phyloP scores from a whole-genome alignment of 2,113 vertebrate species.

The Gorsachius goisagi region DNA sequence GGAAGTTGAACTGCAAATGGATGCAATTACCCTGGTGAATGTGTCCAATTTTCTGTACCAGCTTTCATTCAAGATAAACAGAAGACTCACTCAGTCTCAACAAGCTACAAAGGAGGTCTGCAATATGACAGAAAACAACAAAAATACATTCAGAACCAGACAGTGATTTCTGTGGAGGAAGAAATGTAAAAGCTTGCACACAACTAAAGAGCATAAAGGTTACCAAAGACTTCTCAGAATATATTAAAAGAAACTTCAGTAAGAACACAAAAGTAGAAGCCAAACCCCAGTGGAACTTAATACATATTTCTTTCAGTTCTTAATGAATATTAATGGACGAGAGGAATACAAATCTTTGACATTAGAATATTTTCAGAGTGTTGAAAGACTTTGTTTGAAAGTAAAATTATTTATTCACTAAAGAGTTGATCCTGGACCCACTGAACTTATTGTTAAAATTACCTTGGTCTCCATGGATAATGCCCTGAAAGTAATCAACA shows the following conservation, averaged over 20 bases:
- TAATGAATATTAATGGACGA: constrained; percentile 35
- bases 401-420: constrained; percentile 18
- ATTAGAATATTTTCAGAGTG: background rate
- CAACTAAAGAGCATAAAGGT: background rate
- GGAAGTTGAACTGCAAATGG: constrained; percentile 41
- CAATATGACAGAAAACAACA: background rate
- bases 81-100: constrained; percentile 21
- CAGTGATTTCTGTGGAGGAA: constrained; percentile 5
- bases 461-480: background rate
- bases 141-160: constrained; percentile 16
- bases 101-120: background rate
- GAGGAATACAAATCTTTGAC: background rate
- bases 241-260: constrained; percentile 7
- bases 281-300: background rate
- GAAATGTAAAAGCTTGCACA: background rate
- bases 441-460: background rate
- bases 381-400: constrained; percentile 9
- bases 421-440: background rate
- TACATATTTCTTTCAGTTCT: background rate
- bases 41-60: constrained; percentile 24
- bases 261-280: constrained; percentile 13
- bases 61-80: constrained; percentile 24
- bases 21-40: constrained; percentile 29
- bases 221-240: constrained; percentile 34
- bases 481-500: background rate